A percentile compares a stretch with the other conserved stretches of the same genome.
These are phyloP conservation scores for Sardinella longiceps DNA, from an alignment of 2,797 vertebrate species.

Conservation along the genomic window DNA sequence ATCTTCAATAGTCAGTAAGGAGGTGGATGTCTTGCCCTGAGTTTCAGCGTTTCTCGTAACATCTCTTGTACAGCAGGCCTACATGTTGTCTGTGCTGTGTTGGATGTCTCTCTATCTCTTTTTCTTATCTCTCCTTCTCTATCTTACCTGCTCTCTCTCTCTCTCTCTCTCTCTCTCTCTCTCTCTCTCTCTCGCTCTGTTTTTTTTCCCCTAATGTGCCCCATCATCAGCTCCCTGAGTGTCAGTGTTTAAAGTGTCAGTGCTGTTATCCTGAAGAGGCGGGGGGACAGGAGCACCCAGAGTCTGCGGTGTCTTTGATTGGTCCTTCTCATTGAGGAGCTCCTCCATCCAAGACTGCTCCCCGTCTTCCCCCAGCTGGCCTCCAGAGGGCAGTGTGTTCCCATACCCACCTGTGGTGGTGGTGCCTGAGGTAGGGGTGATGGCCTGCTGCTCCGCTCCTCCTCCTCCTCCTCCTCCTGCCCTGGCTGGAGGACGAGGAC, in stretches of 20 bases:
- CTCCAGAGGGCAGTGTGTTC: slow-evolving; percentile 42
- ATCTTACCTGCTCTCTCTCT: background rate
- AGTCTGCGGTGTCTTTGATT: background rate
- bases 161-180: background rate
- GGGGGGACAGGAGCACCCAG: background rate
- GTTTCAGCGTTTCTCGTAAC: background rate
- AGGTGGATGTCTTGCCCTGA: background rate
- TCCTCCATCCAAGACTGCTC: slow-evolving; percentile 37
- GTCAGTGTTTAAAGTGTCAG: background rate
- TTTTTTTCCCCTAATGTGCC: background rate
- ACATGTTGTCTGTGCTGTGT: background rate
- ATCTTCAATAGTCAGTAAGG: background rate
- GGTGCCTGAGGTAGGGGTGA: slow-evolving; percentile 38
- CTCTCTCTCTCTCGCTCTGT: background rate
- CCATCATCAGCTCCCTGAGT: background rate
- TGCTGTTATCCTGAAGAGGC: slow-evolving; percentile 16
- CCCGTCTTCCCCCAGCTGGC: slow-evolving; percentile 53
- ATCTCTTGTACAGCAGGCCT: slow-evolving; percentile 10
- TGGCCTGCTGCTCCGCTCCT: no score
- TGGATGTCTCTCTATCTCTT: background rate
- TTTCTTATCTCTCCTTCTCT: background rate
- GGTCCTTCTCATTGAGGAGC: slow-evolving; percentile 26
- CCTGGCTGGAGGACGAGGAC: slow-evolving; percentile 68
- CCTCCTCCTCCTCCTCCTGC: background rate
- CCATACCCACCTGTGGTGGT: slow-evolving; percentile 44